These are phyloP conservation scores for Pemphredon lugubris DNA, from an alignment of 2,888 invertebrate species.

Conservation along the genomic window DNA sequence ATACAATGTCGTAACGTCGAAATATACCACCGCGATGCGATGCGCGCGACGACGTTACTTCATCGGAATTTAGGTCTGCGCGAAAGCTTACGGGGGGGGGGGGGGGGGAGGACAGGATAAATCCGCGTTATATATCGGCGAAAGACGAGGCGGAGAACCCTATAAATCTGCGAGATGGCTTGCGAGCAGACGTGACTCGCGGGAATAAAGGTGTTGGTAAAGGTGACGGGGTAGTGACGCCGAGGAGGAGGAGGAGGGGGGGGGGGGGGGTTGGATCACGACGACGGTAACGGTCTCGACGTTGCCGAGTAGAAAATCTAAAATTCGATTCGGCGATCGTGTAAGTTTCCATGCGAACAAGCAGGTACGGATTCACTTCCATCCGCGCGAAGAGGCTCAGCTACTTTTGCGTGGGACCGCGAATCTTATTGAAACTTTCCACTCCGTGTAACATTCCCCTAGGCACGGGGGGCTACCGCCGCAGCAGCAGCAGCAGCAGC, in stretches of 20 bases:
- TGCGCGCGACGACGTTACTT: neutral
- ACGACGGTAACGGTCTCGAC: slow-evolving; percentile 27
- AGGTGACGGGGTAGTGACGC: slow-evolving; percentile 41
- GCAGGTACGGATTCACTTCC: slow-evolving; percentile 29
- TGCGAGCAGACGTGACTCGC: slow-evolving; percentile 16
- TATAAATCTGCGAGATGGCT: slow-evolving; percentile 29
- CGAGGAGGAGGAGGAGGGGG: no score
- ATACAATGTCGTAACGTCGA: no score
- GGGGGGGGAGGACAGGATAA: no score
- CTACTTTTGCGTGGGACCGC: slow-evolving; percentile 41
- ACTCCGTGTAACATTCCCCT: slow-evolving; percentile 35
- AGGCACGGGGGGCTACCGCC: slow-evolving; percentile 2
- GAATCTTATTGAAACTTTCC: slow-evolving; percentile 68
- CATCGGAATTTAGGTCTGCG: slow-evolving; percentile 2
- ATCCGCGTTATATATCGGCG: slow-evolving; percentile 15
- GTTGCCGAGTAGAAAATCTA: slow-evolving; percentile 39
- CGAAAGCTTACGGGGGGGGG: neutral
- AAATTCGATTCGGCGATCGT: slow-evolving; percentile 61
- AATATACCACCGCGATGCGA: neutral
- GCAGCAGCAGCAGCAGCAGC: no score
- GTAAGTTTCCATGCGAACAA: slow-evolving; percentile 59
- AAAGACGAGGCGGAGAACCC: slow-evolving; percentile 11
- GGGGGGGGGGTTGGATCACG: slow-evolving; percentile 23
- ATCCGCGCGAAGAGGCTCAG: slow-evolving; percentile 26
- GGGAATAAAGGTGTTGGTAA: slow-evolving; percentile 36